These are phyloP conservation scores for Pseudopodoces humilis DNA, from an alignment of 2,113 vertebrate genomes.

Conservation along the genomic window DNA sequence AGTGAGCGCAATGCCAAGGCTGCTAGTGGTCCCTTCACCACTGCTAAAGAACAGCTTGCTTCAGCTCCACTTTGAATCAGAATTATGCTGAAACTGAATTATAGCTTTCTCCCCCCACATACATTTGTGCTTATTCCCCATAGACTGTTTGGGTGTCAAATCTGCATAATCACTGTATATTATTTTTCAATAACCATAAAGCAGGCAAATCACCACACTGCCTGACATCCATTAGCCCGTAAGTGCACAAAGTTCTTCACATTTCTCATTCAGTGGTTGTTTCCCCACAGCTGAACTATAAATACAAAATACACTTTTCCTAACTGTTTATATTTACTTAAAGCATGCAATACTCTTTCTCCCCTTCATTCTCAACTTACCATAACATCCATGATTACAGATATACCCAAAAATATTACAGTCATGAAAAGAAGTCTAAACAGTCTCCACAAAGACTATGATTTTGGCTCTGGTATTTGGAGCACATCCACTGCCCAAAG, in stretches of 20 bases:
- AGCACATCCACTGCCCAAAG: not conserved
- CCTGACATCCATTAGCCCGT: constrained; percentile 57
- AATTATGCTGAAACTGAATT: constrained; percentile 34
- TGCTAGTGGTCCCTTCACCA: not conserved
- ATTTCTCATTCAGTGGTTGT: constrained; percentile 46
- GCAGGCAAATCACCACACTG: constrained; percentile 31
- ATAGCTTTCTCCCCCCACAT: not conserved
- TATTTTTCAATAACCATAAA: constrained; percentile 70
- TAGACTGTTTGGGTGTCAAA: constrained; percentile 52
- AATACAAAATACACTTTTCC: constrained; percentile 47
- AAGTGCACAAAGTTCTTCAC: constrained; percentile 47
- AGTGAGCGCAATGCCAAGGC: not conserved
- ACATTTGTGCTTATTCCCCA: constrained; percentile 31
- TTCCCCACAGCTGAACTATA: constrained; percentile 36
- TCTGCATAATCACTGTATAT: constrained; percentile 62
- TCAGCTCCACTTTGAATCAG: constrained; percentile 3
- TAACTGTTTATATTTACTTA: constrained; percentile 25
- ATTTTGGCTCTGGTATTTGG: not conserved
- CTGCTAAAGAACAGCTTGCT: not conserved
- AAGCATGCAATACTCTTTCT: not conserved
- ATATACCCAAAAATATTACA: not conserved
- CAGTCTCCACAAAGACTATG: not conserved
- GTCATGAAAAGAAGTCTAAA: not conserved
- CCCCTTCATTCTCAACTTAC: not conserved
- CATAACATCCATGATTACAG: not conserved